phyloP scores from a whole-genome alignment of 2,797 vertebrate species.

The Sparidentex hasta region DNA sequence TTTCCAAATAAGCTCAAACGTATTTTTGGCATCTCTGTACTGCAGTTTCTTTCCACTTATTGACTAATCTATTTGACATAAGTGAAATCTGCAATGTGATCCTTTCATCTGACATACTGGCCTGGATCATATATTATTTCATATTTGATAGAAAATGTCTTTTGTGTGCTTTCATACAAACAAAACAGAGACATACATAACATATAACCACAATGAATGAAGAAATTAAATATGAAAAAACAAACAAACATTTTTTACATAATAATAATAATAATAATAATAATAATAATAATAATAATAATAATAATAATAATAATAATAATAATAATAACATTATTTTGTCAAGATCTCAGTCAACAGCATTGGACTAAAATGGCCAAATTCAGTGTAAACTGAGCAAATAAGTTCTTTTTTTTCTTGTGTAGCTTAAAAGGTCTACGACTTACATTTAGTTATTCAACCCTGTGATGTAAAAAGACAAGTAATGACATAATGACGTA shows the following conservation, averaged over 20 bases:
- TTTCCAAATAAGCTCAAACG: neutral
- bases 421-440: too few species aligned
- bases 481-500: neutral
- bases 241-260: neutral
- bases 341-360: slow-evolving; percentile 18
- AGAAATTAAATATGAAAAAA: too few species aligned
- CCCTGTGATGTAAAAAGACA: too few species aligned
- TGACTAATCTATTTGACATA: neutral
- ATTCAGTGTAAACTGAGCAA: neutral
- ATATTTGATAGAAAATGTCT: too few species aligned
- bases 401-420: neutral
- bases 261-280: too few species aligned
- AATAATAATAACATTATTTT: neutral
- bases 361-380: neutral
- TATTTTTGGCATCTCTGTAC: neutral
- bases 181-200: neutral
- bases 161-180: neutral
- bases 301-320: too few species aligned
- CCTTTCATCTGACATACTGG: neutral
- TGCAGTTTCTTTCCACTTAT: neutral
- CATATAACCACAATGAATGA: neutral
- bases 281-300: too few species aligned
- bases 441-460: too few species aligned
- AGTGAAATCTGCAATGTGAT: too few species aligned
- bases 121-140: neutral